Percentiles rank a stretch among this genome's conserved stretches.
phyloP scores from a whole-genome alignment of 2,888 invertebrate genomes.

The Acrobeloides nanus region DNA sequence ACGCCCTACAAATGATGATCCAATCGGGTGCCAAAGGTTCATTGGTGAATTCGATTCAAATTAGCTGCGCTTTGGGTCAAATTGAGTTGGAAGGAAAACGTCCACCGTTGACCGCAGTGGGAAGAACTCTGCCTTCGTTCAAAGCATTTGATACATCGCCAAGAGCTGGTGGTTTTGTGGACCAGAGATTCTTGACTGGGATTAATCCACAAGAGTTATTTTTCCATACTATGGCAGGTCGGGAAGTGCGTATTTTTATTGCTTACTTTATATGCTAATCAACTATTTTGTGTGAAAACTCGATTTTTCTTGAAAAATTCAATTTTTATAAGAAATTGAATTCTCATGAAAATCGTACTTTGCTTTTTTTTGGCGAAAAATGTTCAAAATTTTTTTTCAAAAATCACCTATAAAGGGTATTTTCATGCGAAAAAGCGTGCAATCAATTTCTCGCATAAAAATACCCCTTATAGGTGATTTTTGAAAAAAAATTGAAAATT shows the following conservation, averaged over 20 bases:
- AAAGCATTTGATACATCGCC: constrained; percentile 47
- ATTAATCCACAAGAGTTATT: constrained; percentile 95
- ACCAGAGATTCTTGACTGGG: constrained; percentile 94
- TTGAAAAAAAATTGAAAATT: too few relatives aligned
- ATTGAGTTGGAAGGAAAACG: constrained; percentile 85
- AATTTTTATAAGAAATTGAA: constrained; percentile 4
- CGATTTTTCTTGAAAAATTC: not conserved
- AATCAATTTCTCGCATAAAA: too few relatives aligned
- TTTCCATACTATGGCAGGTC: constrained; percentile 99
- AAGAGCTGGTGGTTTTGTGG: constrained; percentile 74
- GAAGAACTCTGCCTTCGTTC: constrained; percentile 81
- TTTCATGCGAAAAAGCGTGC: too few relatives aligned
- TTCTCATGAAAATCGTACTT: not conserved
- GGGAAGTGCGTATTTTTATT: constrained; percentile 67
- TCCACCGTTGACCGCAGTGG: constrained; percentile 87
- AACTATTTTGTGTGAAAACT: constrained; percentile 3
- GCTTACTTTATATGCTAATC: not conserved
- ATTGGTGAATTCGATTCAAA: constrained; percentile 64
- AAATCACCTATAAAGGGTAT: too few relatives aligned
- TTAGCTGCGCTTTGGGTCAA: constrained; percentile 91
- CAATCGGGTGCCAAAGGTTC: constrained; percentile 98
- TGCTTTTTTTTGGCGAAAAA: too few relatives aligned
- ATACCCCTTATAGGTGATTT: too few relatives aligned
- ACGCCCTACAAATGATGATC: constrained; percentile 97
- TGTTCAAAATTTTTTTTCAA: too few relatives aligned